phyloP scores from a whole-genome alignment of 2,888 invertebrate genomes.

The Slavum lentiscoides region DNA sequence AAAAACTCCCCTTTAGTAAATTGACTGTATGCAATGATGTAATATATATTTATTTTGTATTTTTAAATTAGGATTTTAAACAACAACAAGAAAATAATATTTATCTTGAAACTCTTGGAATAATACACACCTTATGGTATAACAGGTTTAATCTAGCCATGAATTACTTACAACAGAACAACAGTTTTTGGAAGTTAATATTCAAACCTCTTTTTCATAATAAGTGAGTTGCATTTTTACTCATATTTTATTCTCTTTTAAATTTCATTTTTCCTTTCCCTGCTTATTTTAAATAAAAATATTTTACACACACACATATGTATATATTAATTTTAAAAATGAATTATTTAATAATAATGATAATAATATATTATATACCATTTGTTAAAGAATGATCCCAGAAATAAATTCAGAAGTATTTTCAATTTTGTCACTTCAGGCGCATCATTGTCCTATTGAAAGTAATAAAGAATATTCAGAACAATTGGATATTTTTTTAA shows the following conservation, averaged over 20 bases:
- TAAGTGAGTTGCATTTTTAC: conserved; percentile 20
- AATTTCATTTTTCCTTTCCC: too few species aligned
- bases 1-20: background rate
- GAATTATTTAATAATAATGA: too few species aligned
- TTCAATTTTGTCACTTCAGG: conserved; percentile 49
- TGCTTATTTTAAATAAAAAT: too few species aligned
- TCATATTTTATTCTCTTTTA: background rate
- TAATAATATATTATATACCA: background rate
- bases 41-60: background rate
- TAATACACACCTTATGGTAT: conserved; percentile 46
- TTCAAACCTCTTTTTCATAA: conserved; percentile 48
- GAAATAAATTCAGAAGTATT: conserved; percentile 50
- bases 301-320: too few species aligned
- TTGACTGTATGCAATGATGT: too few species aligned
- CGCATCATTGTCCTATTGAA: conserved; percentile 42
- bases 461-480: conserved; percentile 43
- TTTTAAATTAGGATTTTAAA: conserved; percentile 41
- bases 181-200: conserved; percentile 43
- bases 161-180: conserved; percentile 49
- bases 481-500: conserved; percentile 47
- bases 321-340: too few species aligned
- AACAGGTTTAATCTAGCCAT: conserved; percentile 50
- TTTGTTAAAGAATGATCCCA: conserved; percentile 41
- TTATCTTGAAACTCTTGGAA: conserved; percentile 43
- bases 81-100: conserved; percentile 36